Evolutionary conservation across 2,797 vertebrate genomes (phyloP).

Genomic region (Meriones psammophilus): DNA sequence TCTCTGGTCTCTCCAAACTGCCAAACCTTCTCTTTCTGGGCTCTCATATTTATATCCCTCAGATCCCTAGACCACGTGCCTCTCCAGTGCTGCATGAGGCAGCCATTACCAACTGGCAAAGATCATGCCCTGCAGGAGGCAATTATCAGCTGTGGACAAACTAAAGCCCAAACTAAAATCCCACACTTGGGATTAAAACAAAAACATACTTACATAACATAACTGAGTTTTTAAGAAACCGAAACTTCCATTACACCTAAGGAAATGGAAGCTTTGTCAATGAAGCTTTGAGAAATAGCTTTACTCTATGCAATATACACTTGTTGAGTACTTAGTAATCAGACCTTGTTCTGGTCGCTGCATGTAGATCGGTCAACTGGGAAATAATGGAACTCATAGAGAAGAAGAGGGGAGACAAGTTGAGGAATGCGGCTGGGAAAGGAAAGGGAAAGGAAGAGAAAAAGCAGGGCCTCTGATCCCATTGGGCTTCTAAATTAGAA

Average conservation of each 20-base stretch:
- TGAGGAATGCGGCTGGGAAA: not conserved
- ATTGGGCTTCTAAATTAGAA: not conserved
- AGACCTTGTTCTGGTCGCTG: not conserved
- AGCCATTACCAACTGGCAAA: too few species aligned
- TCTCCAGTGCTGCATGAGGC: too few species aligned
- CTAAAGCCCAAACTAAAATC: too few species aligned
- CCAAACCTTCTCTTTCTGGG: too few species aligned
- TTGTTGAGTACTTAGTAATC: not conserved
- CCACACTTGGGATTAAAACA: too few species aligned
- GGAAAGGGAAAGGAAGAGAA: not conserved
- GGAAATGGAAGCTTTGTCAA: not conserved
- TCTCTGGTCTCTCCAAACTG: too few species aligned
- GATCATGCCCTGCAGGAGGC: too few species aligned
- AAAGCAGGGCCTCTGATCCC: not conserved
- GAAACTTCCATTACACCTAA: not conserved
- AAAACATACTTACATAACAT: too few species aligned
- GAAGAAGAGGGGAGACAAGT: not conserved
- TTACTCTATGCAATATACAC: not conserved
- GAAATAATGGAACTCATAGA: not conserved
- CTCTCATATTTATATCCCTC: too few species aligned
- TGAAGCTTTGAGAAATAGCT: not conserved
- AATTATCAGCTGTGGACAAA: too few species aligned
- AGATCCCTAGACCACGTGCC: too few species aligned
- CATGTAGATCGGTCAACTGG: not conserved
- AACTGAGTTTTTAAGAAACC: too few species aligned